phyloP scores from a whole-genome alignment of 2,113 vertebrate species.

The Paradoxurus hermaphroditus region DNA sequence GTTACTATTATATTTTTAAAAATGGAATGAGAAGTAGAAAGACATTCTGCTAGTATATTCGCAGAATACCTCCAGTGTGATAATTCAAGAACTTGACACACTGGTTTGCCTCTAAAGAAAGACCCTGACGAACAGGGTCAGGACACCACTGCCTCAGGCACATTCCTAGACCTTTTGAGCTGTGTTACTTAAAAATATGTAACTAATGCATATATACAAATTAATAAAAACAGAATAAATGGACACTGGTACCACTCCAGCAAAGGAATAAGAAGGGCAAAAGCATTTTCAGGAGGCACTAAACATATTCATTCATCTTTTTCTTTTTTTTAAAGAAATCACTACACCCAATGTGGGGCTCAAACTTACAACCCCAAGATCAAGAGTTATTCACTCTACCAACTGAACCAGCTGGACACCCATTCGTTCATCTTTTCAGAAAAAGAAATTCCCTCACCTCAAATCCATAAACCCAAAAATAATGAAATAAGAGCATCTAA shows the following conservation, averaged over 20 bases:
- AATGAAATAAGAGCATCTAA: conserved; percentile 23
- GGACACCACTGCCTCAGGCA: neutral
- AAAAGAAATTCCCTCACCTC: neutral
- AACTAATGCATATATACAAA: conserved; percentile 9
- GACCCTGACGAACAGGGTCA: neutral
- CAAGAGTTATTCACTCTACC: neutral
- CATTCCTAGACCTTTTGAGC: neutral
- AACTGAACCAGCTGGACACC: neutral
- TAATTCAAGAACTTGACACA: neutral
- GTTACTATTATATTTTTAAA: neutral
- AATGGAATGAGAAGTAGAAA: neutral
- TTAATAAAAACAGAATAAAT: conserved; percentile 2
- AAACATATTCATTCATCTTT: neutral
- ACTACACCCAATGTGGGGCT: neutral
- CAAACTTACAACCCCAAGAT: neutral
- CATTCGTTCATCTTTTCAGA: neutral
- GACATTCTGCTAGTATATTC: neutral
- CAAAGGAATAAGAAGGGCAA: neutral
- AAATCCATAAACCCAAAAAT: neutral
- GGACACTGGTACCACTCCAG: neutral
- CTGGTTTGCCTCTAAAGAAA: neutral
- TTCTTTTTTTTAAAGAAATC: neutral
- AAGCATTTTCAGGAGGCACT: neutral
- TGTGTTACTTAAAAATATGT: neutral
- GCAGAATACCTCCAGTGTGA: neutral